A percentile compares a stretch with the other conserved stretches of the same genome.
phyloP scores from a whole-genome alignment of 2,113 vertebrate species.

The Nettapus auritus region DNA sequence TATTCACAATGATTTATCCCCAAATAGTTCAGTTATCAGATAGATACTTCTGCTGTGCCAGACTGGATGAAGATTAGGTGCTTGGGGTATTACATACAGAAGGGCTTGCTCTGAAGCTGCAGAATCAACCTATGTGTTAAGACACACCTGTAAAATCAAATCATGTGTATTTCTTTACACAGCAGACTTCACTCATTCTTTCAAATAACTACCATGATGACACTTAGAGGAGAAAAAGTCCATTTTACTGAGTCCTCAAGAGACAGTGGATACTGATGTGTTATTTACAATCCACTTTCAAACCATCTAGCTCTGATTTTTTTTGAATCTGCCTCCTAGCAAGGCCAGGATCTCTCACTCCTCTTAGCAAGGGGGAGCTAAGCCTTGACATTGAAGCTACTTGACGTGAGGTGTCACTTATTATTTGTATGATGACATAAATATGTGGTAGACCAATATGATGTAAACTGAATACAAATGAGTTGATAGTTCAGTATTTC shows the following conservation, averaged over 20 bases:
- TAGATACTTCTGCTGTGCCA: constrained; percentile 10
- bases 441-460: not conserved
- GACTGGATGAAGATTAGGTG: not conserved
- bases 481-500: not conserved
- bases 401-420: not conserved
- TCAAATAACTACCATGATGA: not conserved
- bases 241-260: not conserved
- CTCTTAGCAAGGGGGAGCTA: not conserved
- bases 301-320: not conserved
- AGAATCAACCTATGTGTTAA: not conserved
- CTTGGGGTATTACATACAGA: not conserved
- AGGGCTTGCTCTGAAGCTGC: not conserved
- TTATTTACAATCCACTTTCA: not conserved
- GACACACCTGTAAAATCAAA: not conserved
- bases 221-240: not conserved
- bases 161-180: not conserved
- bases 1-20: constrained; percentile 11
- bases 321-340: not conserved
- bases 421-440: not conserved
- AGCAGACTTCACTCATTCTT: not conserved
- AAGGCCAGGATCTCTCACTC: not conserved
- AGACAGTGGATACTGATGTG: not conserved
- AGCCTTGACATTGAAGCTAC: not conserved
- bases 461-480: not conserved
- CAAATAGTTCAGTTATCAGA: constrained; percentile 59